Conservation (phyloP, 1,140 invertebrate genomes). For the Megalopta genalis region DNA sequence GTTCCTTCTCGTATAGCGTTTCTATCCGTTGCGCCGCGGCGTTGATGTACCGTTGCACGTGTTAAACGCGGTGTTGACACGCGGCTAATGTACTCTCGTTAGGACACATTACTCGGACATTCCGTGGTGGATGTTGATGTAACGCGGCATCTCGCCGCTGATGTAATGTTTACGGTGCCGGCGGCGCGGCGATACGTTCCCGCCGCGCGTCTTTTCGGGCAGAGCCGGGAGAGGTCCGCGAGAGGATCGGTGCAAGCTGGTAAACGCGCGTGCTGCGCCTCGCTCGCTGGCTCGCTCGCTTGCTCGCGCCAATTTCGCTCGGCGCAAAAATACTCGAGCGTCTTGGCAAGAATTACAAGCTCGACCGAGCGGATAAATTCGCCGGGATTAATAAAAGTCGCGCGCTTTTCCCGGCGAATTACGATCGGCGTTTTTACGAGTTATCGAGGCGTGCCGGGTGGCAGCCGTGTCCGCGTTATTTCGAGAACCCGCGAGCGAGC, state of each 20-base stretch:
- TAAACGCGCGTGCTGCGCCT: too few species aligned
- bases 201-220: too few species aligned
- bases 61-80: conserved; percentile 1
- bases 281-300: too few species aligned
- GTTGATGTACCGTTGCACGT: not conserved
- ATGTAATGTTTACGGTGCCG: too few species aligned
- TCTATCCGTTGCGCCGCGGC: not conserved
- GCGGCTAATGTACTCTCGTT: conserved; percentile 3
- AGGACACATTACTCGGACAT: not conserved
- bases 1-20: too few species aligned
- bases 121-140: not conserved
- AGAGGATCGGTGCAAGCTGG: too few species aligned
- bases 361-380: conserved; percentile 38
- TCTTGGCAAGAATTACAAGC: conserved; percentile 16
- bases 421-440: conserved; percentile 46
- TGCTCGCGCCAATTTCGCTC: not conserved
- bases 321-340: conserved; percentile 20
- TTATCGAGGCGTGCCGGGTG: conserved; percentile 23
- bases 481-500: conserved; percentile 14
- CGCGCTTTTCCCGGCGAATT: conserved; percentile 13
- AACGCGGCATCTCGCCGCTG: too few species aligned
- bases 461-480: conserved; percentile 31
- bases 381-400: conserved; percentile 44
- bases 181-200: too few species aligned
- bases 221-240: too few species aligned